Evolutionary conservation across 2,888 invertebrate species (phyloP).

Genomic region (Agrotis segetum): DNA sequence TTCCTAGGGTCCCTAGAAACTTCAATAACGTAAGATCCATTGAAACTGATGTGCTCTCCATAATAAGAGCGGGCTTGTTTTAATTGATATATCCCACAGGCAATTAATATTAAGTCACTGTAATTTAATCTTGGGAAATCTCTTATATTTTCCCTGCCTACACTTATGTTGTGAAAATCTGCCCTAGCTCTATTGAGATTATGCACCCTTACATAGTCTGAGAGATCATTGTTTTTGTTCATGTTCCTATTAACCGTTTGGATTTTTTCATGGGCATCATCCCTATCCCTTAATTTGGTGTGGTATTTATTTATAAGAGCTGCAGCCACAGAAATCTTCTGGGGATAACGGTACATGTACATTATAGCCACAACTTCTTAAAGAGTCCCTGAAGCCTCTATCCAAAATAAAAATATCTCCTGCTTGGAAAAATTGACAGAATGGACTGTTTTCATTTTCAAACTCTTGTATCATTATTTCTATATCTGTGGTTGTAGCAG

Average conservation of each 20-base stretch:
- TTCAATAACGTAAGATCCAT: neutral
- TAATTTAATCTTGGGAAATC: neutral
- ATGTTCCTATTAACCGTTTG: neutral
- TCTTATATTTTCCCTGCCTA: neutral
- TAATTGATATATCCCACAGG: neutral
- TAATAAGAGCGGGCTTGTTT: neutral
- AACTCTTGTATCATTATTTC: neutral
- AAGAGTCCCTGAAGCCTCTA: neutral
- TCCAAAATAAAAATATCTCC: slow-evolving; percentile 1
- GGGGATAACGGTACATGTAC: neutral
- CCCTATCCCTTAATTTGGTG: neutral
- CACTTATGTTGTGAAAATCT: neutral
- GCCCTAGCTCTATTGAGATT: neutral
- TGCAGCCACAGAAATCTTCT: neutral
- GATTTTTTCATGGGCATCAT: neutral
- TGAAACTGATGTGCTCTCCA: neutral
- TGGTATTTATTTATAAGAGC: neutral
- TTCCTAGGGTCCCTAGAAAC: neutral
- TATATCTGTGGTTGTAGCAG: neutral
- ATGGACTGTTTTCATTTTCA: neutral
- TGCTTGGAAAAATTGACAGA: neutral
- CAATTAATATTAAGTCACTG: neutral
- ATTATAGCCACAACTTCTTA: neutral
- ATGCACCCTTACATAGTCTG: neutral
- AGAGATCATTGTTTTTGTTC: slow-evolving; percentile 1